Percentiles rank a stretch among this genome's conserved stretches.
Conservation (phyloP, 2,797 vertebrate species). For the Knipowitschia caucasica region DNA sequence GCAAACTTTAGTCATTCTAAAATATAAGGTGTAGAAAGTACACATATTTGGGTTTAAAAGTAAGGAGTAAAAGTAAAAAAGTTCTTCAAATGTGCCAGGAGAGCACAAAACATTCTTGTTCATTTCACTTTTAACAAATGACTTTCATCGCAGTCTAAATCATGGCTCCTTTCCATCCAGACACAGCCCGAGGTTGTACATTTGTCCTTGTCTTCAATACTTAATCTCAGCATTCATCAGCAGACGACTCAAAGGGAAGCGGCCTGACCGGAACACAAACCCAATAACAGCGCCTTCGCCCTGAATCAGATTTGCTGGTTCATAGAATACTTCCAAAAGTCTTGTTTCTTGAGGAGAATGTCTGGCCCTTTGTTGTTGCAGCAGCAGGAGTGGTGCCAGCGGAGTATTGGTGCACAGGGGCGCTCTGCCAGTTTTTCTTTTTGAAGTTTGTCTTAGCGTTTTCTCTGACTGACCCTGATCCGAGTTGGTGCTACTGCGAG, state of each 20-base stretch:
- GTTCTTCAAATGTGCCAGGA: background rate
- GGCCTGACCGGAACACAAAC: slow-evolving; percentile 14
- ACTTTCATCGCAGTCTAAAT: background rate
- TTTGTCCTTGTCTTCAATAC: slow-evolving; percentile 5
- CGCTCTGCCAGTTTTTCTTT: slow-evolving; percentile 39
- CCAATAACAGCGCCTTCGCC: slow-evolving; percentile 23
- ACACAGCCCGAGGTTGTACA: background rate
- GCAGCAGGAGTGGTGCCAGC: slow-evolving; percentile 26
- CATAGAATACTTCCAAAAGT: slow-evolving; percentile 42
- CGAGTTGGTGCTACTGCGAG: slow-evolving; percentile 9
- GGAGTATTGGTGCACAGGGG: slow-evolving; percentile 30
- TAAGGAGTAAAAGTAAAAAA: too few species aligned
- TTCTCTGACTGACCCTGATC: slow-evolving; percentile 37
- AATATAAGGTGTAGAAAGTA: too few species aligned
- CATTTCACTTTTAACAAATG: background rate
- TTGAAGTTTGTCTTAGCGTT: slow-evolving; percentile 42
- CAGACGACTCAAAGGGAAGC: slow-evolving; percentile 20
- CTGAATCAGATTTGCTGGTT: slow-evolving; percentile 28
- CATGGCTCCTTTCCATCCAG: slow-evolving; percentile 3
- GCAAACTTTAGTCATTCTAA: too few species aligned
- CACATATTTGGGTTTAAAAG: too few species aligned
- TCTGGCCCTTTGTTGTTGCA: slow-evolving; percentile 36
- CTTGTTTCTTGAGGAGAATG: slow-evolving; percentile 23
- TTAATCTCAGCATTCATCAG: slow-evolving; percentile 26
- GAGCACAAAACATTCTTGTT: background rate